These are phyloP conservation scores for Spinibarbus caldwelli DNA, from an alignment of 2,797 vertebrate species.

Conservation along the genomic window DNA sequence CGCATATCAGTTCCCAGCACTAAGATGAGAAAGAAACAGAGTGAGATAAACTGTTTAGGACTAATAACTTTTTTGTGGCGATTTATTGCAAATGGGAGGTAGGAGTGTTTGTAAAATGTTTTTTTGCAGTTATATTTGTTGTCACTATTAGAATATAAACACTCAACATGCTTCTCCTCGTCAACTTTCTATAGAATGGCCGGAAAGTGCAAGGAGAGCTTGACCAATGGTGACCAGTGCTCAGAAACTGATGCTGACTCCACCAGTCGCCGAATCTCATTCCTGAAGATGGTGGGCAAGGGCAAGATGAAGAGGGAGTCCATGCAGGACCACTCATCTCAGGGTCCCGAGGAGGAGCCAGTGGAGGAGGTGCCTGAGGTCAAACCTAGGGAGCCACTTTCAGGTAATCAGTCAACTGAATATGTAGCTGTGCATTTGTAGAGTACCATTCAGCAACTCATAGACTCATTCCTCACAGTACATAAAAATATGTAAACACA, in stretches of 20 bases:
- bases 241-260: conserved; percentile 73
- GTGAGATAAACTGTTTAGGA: background rate
- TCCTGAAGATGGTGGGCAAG: conserved; percentile 84
- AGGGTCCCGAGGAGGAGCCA: conserved; percentile 71
- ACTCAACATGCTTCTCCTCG: background rate
- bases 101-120: background rate
- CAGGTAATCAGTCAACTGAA: conserved; percentile 67
- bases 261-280: conserved; percentile 77
- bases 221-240: conserved; percentile 71
- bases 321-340: conserved; percentile 71
- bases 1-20: background rate
- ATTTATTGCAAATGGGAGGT: background rate
- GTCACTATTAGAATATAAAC: background rate
- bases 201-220: conserved; percentile 74
- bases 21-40: background rate
- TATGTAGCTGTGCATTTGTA: background rate
- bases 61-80: background rate
- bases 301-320: conserved; percentile 78
- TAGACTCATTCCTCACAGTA: background rate
- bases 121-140: background rate
- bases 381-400: conserved; percentile 80
- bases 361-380: conserved; percentile 75
- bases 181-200: conserved; percentile 70
- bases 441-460: background rate
- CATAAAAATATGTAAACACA: background rate